Evolutionary conservation across 1,140 invertebrate genomes (phyloP), one percentile per base, ranked within the genome.

Genomic region (Chymomyza costata): DNA sequence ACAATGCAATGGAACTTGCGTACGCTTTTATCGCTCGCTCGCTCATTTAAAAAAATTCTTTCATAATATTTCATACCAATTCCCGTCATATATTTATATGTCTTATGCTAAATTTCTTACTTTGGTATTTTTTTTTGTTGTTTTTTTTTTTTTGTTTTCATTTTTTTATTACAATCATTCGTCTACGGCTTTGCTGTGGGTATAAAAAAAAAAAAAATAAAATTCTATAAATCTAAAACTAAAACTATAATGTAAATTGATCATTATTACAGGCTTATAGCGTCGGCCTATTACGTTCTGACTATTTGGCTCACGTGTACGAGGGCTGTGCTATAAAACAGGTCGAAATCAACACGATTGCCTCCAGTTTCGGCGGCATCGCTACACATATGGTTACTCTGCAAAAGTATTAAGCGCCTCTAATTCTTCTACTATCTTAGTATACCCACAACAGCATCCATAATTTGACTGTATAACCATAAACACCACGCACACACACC

Each of bases 281-380:
- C 85, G 85, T 92, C 69, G 92, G 92, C 57, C 87, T 93, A 63
- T 87, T 93, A 65, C 89, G 92, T 69, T 93, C 92, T 45, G 92
- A 93, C 88, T 93, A 93, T 87, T 89, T 93, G 88, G 87, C 91
- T 86, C 89, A 93, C 74, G 78, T 83, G 47, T 85, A 84, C 46
- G 87, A 88, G 58, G 78, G 74, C 57, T 89, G 89, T 86, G 83
- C 85, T 67, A 91, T 93, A 78, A 91, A 92, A 86, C 91, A 93
- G 88, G 91, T 93, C 86, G 91, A 93, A 86, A 90, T 92, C 87
- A 93, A 93, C 86, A 92, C 91, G 63, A 88, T 93, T 61, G 91
- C 92, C 32, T 89, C 91, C 62, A 92, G 91, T 87, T 92, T 92
- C 82, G 91, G 89, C 80, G 90, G 89, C 65, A 88, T 91, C 66